These are phyloP conservation scores for Phalacrocorax aristotelis DNA, from an alignment of 2,113 vertebrate species.

Conservation along the genomic window DNA sequence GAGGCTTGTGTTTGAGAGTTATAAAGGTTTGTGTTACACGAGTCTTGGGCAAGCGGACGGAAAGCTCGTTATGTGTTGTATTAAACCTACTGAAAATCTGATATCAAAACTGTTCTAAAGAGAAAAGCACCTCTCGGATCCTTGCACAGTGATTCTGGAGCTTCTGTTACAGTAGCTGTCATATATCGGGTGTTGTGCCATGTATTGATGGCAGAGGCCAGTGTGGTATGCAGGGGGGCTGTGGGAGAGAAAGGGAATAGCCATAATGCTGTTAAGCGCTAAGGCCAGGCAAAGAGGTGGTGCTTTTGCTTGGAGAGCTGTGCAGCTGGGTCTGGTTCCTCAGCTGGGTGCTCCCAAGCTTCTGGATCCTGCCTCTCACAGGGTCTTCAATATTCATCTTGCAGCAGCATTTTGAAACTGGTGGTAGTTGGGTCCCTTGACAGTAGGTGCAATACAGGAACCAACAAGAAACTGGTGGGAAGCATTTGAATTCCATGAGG, in stretches of 20 bases:
- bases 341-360: not conserved
- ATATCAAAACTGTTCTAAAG: not conserved
- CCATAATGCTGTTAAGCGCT: not conserved
- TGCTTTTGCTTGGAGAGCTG: not conserved
- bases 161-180: not conserved
- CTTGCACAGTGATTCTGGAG: rapidly evolving
- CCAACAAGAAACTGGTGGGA: not conserved
- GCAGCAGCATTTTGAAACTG: not conserved
- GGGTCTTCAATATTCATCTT: rapidly evolving
- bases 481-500: not conserved
- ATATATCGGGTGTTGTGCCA: rapidly evolving
- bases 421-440: not conserved
- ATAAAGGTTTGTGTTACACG: rapidly evolving
- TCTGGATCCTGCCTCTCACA: not conserved
- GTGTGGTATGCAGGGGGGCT: too few relatives aligned
- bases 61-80: not conserved
- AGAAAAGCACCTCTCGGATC: not conserved
- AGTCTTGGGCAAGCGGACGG: not conserved
- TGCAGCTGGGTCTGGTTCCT: not conserved
- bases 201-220: not conserved
- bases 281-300: not conserved
- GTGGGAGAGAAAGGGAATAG: not conserved
- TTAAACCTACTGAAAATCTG: not conserved
- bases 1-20: not conserved
- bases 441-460: not conserved